These are phyloP conservation scores for Centruroides sculpturatus DNA, from an alignment of 1,140 invertebrate genomes.

Conservation along the genomic window DNA sequence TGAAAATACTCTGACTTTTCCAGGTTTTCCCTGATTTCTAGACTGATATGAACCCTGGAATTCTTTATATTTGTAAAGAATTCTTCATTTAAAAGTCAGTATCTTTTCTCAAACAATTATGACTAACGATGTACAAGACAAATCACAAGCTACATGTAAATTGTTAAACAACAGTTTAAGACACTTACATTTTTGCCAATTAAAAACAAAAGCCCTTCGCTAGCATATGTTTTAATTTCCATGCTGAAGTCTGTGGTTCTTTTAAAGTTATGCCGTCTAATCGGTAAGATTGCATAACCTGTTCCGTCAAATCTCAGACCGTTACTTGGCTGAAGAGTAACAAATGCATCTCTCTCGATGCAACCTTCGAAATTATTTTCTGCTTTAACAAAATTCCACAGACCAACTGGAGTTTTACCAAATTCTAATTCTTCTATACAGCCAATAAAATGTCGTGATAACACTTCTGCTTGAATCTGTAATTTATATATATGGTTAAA, in stretches of 20 bases:
- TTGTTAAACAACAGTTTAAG: background rate
- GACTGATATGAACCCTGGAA: too few species aligned
- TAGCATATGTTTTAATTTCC: constrained; percentile 70
- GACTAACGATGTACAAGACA: too few species aligned
- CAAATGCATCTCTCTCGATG: constrained; percentile 48
- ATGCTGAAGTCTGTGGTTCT: constrained; percentile 45
- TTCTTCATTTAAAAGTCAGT: too few species aligned
- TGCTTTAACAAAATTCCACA: constrained; percentile 80
- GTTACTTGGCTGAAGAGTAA: constrained; percentile 43
- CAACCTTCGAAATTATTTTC: constrained; percentile 58
- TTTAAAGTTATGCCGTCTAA: constrained; percentile 37
- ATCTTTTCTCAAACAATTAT: too few species aligned
- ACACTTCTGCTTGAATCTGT: background rate
- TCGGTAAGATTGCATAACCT: constrained; percentile 57
- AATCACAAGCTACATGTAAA: too few species aligned
- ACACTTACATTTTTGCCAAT: constrained; percentile 43
- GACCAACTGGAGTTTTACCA: constrained; percentile 70
- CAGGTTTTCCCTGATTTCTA: too few species aligned
- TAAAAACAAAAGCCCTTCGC: constrained; percentile 74
- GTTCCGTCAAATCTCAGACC: constrained; percentile 73
- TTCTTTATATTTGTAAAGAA: too few species aligned
- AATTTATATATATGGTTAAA: background rate
- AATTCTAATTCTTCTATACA: constrained; percentile 79
- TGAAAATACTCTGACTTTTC: too few species aligned
- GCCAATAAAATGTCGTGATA: constrained; percentile 57